phyloP scores from a whole-genome alignment of 2,113 vertebrate species.

The Rhipidura dahli region DNA sequence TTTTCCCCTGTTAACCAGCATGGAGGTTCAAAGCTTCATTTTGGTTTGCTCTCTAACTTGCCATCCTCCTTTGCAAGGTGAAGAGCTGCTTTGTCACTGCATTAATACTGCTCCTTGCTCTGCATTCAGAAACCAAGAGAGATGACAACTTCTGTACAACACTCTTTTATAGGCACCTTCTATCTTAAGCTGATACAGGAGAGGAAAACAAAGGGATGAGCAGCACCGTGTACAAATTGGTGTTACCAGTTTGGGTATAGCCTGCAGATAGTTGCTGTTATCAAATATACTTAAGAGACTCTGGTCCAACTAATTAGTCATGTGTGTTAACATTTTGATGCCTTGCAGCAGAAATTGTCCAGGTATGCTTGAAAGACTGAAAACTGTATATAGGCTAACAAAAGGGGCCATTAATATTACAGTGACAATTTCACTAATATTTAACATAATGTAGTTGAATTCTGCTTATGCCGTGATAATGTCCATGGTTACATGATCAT shows the following conservation, averaged over 20 bases:
- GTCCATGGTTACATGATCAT: not conserved
- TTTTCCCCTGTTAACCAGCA: not conserved
- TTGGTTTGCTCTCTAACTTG: not conserved
- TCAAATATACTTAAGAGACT: not conserved
- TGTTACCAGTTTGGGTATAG: not conserved
- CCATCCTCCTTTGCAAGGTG: not conserved
- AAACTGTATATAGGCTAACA: not conserved
- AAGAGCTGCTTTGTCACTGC: not conserved
- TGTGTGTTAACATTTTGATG: not conserved
- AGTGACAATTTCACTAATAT: not conserved
- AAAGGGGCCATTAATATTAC: not conserved
- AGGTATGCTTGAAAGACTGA: not conserved
- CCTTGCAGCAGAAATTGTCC: not conserved
- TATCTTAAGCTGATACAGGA: not conserved
- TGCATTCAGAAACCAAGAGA: not conserved
- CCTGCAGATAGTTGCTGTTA: not conserved
- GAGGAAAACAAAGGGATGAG: not conserved
- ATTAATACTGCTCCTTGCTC: not conserved
- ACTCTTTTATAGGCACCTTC: not conserved
- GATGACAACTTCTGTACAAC: not conserved
- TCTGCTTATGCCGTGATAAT: not conserved
- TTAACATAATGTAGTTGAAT: not conserved
- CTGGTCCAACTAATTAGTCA: not conserved
- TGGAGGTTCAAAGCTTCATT: not conserved
- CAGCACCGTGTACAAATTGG: not conserved